Conservation (phyloP, 2,113 vertebrate genomes). For the Marmota monax region DNA sequence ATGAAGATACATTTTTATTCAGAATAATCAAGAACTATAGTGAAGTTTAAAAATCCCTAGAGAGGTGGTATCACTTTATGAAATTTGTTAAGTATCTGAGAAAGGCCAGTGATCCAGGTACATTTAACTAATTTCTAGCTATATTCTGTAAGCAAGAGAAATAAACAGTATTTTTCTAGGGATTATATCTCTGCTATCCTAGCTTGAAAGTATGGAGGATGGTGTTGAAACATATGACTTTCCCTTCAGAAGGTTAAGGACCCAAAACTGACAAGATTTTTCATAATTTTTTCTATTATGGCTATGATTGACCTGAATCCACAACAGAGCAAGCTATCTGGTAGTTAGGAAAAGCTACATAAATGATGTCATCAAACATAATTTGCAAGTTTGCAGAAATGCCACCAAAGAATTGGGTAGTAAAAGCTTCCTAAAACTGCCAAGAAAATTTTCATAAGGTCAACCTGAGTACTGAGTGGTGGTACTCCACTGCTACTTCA, state of each 20-base stretch:
- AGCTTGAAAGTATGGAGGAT: neutral
- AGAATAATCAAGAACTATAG: slow-evolving; percentile 16
- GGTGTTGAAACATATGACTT: neutral
- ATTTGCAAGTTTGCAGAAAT: slow-evolving; percentile 49
- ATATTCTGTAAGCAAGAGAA: neutral
- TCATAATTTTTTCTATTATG: neutral
- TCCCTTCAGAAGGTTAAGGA: neutral
- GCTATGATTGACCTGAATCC: slow-evolving; percentile 19
- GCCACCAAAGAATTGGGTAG: neutral
- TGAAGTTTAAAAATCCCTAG: neutral
- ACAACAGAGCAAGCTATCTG: slow-evolving; percentile 39
- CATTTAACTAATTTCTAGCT: neutral
- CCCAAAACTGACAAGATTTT: slow-evolving; percentile 1
- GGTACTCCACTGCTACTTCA: neutral
- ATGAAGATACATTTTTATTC: neutral
- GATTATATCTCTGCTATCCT: neutral
- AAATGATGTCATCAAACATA: neutral
- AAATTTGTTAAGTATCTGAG: neutral
- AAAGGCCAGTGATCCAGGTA: neutral
- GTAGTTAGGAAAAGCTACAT: slow-evolving; percentile 25
- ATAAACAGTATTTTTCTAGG: neutral
- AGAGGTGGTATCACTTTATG: neutral
- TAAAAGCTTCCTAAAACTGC: slow-evolving; percentile 19
- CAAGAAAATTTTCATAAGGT: neutral
- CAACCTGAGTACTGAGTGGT: neutral